phyloP scores from a whole-genome alignment of 2,797 vertebrate species.

The Hoplostethus atlanticus region DNA sequence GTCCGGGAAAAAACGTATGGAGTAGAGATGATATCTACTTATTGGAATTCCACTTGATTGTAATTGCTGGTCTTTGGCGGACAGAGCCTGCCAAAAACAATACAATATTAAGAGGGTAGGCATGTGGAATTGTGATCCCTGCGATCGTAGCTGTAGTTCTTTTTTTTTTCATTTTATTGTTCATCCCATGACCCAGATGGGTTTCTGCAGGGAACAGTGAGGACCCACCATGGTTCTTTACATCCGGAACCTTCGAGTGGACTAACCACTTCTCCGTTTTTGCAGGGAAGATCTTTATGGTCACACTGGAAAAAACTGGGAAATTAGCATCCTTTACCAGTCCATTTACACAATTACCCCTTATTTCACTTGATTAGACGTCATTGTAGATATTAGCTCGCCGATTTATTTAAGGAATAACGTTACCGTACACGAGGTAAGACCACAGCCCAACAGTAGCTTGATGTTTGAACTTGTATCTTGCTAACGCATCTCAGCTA shows the following conservation, averaged over 20 bases:
- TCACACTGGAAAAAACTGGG: conserved; percentile 73
- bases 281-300: conserved; percentile 66
- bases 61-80: no score
- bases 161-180: no score
- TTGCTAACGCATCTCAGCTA: conserved; percentile 40
- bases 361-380: conserved; percentile 21
- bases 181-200: background rate
- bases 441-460: conserved; percentile 10
- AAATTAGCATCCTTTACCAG: conserved; percentile 74
- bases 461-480: conserved; percentile 27
- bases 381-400: background rate
- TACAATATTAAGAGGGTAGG: no score
- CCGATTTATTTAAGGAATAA: conserved; percentile 25
- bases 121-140: no score
- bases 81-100: no score
- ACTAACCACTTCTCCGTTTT: background rate
- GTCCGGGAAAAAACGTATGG: no score
- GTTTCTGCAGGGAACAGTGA: no score
- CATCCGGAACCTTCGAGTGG: conserved; percentile 63
- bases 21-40: no score
- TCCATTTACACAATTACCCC: conserved; percentile 49
- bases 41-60: no score
- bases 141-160: no score
- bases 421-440: conserved; percentile 60
- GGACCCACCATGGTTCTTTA: background rate